Evolutionary conservation across 2,113 vertebrate species (phyloP).

Genomic region (Calidris pugnax): DNA sequence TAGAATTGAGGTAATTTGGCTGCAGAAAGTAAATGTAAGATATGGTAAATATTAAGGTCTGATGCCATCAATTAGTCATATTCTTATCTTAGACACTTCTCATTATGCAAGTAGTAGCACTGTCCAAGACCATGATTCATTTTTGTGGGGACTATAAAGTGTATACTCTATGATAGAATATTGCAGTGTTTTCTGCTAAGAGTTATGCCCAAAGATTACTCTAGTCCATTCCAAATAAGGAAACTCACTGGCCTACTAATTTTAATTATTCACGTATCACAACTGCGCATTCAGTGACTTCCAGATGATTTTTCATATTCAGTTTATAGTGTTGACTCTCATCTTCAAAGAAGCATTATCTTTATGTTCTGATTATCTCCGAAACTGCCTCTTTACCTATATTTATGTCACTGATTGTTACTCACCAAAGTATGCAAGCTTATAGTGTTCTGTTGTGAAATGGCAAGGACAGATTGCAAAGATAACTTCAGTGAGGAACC

Average conservation of each 20-base stretch:
- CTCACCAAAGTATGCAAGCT: background rate
- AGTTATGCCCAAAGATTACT: background rate
- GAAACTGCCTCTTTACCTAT: background rate
- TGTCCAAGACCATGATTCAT: background rate
- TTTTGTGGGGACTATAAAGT: background rate
- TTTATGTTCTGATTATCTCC: background rate
- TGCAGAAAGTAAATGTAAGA: background rate
- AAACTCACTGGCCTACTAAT: background rate
- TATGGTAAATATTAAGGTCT: background rate
- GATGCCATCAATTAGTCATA: background rate
- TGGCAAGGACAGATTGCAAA: background rate
- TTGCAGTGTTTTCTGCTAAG: background rate
- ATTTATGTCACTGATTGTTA: background rate
- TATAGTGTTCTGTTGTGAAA: background rate
- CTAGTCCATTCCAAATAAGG: background rate
- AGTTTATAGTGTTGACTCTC: background rate
- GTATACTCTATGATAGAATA: background rate
- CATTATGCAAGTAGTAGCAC: background rate
- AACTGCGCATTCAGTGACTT: background rate
- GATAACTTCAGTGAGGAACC: background rate
- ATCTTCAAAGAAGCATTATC: background rate
- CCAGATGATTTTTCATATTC: background rate
- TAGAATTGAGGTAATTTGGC: background rate
- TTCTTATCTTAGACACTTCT: background rate
- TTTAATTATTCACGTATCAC: background rate